Conservation (phyloP, 2,113 vertebrate species). For the Oreochromis tanganicae region DNA sequence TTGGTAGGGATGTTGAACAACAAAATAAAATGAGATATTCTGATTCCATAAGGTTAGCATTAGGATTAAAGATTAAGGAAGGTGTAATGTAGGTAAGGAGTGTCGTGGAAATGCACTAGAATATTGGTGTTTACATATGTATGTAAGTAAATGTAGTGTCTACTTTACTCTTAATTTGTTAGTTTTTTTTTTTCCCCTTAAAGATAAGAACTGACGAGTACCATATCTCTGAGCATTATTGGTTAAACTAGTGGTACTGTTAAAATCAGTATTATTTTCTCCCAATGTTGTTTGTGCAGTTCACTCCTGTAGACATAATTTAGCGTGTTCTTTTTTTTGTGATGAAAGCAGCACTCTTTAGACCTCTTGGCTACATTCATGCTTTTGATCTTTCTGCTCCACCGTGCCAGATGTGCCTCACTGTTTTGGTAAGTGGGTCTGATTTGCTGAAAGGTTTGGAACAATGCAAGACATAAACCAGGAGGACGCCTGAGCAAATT, state of each 20-base stretch:
- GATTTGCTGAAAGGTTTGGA: constrained; percentile 23
- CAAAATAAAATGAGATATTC: not conserved
- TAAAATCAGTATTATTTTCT: not conserved
- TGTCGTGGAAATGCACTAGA: not conserved
- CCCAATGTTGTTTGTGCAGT: not conserved
- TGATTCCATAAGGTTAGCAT: not conserved
- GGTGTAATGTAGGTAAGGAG: not conserved
- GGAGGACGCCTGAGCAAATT: constrained; percentile 2
- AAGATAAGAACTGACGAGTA: not conserved
- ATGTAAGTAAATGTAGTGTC: not conserved
- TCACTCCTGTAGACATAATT: not conserved
- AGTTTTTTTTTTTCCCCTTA: not conserved
- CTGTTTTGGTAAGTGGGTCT: not conserved
- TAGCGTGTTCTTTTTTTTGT: not conserved
- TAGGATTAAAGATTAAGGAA: not conserved
- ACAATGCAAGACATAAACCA: not conserved
- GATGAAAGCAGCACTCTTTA: not conserved
- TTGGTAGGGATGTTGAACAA: not conserved
- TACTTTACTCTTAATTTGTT: not conserved
- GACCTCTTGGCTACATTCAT: not conserved
- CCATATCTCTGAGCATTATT: not conserved
- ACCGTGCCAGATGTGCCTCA: not conserved
- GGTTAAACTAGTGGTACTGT: not conserved
- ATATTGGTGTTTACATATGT: not conserved
- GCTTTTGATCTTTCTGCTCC: not conserved